A percentile compares a stretch with the other conserved stretches of the same genome.
Conservation (phyloP, 2,888 invertebrate species). For the Drosophila algonquin region DNA sequence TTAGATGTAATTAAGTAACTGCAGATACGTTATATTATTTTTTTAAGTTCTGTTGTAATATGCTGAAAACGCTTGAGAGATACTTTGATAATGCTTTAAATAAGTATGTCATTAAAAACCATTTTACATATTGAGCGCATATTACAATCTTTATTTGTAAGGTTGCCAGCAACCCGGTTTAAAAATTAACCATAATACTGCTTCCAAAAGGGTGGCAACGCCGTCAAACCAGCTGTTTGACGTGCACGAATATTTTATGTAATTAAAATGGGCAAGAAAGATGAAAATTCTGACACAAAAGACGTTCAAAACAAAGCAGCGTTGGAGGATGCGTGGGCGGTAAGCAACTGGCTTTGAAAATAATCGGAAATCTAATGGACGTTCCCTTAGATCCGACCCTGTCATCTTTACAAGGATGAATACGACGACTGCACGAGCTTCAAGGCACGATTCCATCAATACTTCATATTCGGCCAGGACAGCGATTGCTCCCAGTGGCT, state of each 20-base stretch:
- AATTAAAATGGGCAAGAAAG: constrained; percentile 46
- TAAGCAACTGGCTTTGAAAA: constrained; percentile 45
- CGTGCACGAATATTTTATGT: constrained; percentile 47
- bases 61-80: constrained; percentile 55
- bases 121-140: constrained; percentile 50
- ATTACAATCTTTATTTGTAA: constrained; percentile 41
- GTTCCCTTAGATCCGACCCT: constrained; percentile 88
- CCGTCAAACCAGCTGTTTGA: constrained; percentile 22
- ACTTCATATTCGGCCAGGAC: constrained; percentile 90
- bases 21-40: constrained; percentile 71
- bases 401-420: constrained; percentile 92
- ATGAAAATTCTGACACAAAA: constrained; percentile 56
- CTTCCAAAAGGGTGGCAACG: constrained; percentile 1
- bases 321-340: constrained; percentile 78
- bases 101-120: constrained; percentile 39
- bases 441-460: constrained; percentile 92
- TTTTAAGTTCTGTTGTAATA: constrained; percentile 70
- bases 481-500: constrained; percentile 92
- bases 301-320: constrained; percentile 8
- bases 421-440: constrained; percentile 91
- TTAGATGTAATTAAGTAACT: constrained; percentile 63
- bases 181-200: constrained; percentile 18
- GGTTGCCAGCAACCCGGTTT: constrained; percentile 9
- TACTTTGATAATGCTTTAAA: constrained; percentile 58
- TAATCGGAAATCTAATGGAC: constrained; percentile 18